Evolutionary conservation across 2,113 vertebrate genomes (phyloP), one percentile per base, ranked within the genome.

Genomic region (Zosterops borbonicus): DNA sequence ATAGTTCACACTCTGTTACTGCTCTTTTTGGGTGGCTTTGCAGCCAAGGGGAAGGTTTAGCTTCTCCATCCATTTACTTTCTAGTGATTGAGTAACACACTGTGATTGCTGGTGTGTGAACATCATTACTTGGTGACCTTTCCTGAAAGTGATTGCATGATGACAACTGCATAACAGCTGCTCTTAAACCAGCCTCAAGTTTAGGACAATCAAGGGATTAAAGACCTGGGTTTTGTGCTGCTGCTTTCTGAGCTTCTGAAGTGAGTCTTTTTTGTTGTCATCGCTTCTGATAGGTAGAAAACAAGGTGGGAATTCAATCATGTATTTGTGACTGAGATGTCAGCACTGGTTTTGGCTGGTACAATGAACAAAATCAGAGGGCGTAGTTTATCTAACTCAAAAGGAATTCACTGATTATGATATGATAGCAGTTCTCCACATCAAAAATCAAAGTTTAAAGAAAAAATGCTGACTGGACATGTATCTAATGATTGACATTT

Each of bases 231-330:
- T 89, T 83, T 90, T 20, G 1, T 47, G 44, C 49, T 80, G n/a
- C 53, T 87, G 25, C 44, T 62, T 92, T 52, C 33, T 41, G 63
- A 94, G 64, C 59, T 95, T 83, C 71, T 93, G 84, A 92, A 90
- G 49, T 37, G 62, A 87, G 58, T 17, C 29, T 58, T 90, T 84
- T 69, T 78, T 37, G 25, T 23, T 79, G 47, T 83, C 75, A 77
- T 77, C 1, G 0, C 33, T 92, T 92, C 47, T 79, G 56, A 52
- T 27, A 44, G 55, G 73, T 69, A 80, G 79, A 83, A 85, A 83
- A 81, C 42, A 77, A 85, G 55, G 28, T 35, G 28, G 41, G 47
- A 73, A 59, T 80, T 60, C 46, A 88, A 9, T 77, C 29, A 8
- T 25, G 28, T 74, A 62, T 70, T 91, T 88, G 29, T n/a, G 42